These are phyloP conservation scores for Palloptera scutellata DNA, from an alignment of 2,888 invertebrate species.

Conservation along the genomic window DNA sequence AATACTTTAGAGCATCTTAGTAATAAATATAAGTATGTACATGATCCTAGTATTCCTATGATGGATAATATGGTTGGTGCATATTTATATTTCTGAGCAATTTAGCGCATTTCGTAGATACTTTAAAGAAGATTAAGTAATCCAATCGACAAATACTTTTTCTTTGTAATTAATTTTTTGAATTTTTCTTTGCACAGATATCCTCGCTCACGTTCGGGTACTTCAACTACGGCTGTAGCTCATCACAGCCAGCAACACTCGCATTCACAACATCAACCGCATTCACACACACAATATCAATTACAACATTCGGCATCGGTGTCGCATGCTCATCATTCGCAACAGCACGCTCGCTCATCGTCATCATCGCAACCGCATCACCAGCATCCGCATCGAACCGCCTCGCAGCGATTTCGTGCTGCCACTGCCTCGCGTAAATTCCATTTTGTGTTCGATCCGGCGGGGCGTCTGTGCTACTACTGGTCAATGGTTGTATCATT, in stretches of 20 bases:
- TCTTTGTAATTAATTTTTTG: background rate
- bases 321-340: conserved; percentile 42
- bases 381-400: conserved; percentile 54
- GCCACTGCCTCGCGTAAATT: conserved; percentile 69
- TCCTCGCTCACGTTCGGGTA: conserved; percentile 52
- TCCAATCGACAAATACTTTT: background rate
- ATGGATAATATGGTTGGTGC: too few species aligned
- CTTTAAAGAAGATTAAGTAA: background rate
- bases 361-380: conserved; percentile 44
- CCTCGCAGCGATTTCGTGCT: conserved; percentile 59
- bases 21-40: too few species aligned
- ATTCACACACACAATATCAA: conserved; percentile 37
- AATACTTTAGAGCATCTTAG: too few species aligned
- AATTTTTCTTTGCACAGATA: conserved; percentile 43
- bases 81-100: too few species aligned
- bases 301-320: conserved; percentile 41
- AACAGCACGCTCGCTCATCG: conserved; percentile 45
- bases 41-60: too few species aligned
- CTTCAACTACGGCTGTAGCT: conserved; percentile 45
- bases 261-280: conserved; percentile 40
- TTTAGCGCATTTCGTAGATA: too few species aligned
- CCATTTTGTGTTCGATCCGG: conserved; percentile 98
- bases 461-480: conserved; percentile 94
- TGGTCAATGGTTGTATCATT: conserved; percentile 97
- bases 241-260: conserved; percentile 49